Percentiles rank a stretch among this genome's conserved stretches.
Evolutionary conservation across 2,888 invertebrate genomes (phyloP).

Genomic region (Lobophora halterata): DNA sequence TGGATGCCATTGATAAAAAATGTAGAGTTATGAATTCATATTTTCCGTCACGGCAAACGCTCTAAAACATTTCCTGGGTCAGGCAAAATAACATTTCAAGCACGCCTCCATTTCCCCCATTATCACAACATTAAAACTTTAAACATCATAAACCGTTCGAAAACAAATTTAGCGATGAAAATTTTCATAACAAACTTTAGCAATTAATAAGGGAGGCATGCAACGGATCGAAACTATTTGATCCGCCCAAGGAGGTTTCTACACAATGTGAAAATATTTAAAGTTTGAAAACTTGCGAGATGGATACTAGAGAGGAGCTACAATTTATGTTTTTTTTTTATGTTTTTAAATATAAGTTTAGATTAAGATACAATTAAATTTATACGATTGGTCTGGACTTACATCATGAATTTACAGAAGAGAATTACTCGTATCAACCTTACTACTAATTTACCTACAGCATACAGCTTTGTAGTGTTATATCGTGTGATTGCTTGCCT

Average conservation of each 20-base stretch:
- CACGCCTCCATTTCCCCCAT: background rate
- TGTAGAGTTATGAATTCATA: no score
- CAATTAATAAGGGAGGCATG: constrained; percentile 38
- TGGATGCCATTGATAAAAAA: no score
- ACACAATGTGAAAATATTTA: background rate
- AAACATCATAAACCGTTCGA: constrained; percentile 3
- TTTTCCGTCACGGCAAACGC: no score
- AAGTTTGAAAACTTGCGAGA: background rate
- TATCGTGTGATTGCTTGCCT: constrained; percentile 2
- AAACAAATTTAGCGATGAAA: constrained; percentile 36
- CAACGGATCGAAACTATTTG: constrained; percentile 27
- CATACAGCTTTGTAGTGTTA: constrained; percentile 11
- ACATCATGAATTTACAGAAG: background rate
- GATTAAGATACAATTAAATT: no score
- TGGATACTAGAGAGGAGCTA: no score
- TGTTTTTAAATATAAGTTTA: no score
- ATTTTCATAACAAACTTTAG: constrained; percentile 42
- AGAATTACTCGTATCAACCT: no score
- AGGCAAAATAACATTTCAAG: background rate
- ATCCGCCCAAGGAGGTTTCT: constrained; percentile 14
- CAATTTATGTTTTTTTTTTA: no score
- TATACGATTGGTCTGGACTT: no score
- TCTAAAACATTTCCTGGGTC: no score
- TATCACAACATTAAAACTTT: constrained; percentile 7
- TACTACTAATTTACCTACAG: constrained; percentile 5